phyloP scores from a whole-genome alignment of 2,797 vertebrate genomes.

The Pangasius mekongensis region DNA sequence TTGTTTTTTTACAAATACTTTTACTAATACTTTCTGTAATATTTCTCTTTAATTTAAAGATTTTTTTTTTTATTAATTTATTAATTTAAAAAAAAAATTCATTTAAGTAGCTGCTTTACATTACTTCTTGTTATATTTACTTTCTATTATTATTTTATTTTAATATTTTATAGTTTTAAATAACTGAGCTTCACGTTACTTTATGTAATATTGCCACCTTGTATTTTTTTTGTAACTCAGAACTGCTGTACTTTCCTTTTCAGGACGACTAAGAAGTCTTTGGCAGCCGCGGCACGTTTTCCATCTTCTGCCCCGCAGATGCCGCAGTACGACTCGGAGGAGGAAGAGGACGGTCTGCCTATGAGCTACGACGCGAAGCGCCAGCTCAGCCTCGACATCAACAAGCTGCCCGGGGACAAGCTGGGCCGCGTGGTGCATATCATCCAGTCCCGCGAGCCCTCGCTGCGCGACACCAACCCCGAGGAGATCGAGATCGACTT shows the following conservation, averaged over 20 bases:
- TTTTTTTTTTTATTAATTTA: no score
- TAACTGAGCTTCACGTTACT: not conserved
- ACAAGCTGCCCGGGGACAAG: conserved; percentile 92
- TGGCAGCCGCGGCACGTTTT: conserved; percentile 28
- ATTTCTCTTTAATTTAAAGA: no score
- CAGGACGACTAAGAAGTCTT: conserved; percentile 81
- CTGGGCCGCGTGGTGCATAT: conserved; percentile 93
- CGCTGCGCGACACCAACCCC: conserved; percentile 89
- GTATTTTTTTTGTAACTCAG: not conserved
- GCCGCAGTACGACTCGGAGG: conserved; percentile 84
- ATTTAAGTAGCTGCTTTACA: not conserved
- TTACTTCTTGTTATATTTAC: not conserved
- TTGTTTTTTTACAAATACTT: no score
- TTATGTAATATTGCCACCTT: not conserved
- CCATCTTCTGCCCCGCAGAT: conserved; percentile 59
- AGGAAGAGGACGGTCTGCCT: conserved; percentile 90
- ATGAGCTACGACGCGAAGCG: conserved; percentile 95
- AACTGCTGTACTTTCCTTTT: not conserved
- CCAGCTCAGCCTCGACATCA: conserved; percentile 92
- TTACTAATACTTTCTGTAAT: no score
- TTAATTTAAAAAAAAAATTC: no score
- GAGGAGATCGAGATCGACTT: conserved; percentile 97
- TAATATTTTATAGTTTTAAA: not conserved
- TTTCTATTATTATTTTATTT: not conserved
- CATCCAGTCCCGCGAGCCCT: conserved; percentile 91